Percentiles rank a stretch among this genome's conserved stretches.
Conservation (phyloP, 2,113 vertebrate species). For the Oryzias celebensis region DNA sequence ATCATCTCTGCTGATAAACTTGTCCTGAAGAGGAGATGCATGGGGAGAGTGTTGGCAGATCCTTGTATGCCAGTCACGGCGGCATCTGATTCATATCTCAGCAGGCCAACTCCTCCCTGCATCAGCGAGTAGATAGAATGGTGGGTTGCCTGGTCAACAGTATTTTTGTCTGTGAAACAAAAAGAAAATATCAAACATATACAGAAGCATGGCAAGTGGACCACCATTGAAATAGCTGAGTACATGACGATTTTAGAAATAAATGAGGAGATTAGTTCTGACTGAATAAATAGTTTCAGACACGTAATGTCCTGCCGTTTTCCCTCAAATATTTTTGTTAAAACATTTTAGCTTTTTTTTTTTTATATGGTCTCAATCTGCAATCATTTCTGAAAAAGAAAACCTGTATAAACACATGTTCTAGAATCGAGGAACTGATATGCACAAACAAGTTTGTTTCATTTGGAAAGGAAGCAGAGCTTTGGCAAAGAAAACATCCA, state of each 20-base stretch:
- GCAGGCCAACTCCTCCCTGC: constrained; percentile 18
- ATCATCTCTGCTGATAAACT: constrained; percentile 65
- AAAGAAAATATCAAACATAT: neutral
- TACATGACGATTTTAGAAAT: too few relatives aligned
- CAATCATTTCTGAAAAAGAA: too few relatives aligned
- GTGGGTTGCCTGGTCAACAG: constrained; percentile 48
- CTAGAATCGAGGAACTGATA: neutral
- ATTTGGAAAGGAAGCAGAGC: neutral
- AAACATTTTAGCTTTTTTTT: too few relatives aligned
- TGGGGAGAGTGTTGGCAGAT: constrained; percentile 20
- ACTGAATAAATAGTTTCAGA: too few relatives aligned
- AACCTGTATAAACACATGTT: neutral
- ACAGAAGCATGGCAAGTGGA: neutral
- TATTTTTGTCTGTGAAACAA: constrained; percentile 17
- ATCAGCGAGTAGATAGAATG: constrained; percentile 34
- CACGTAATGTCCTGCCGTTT: too few relatives aligned
- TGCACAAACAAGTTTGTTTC: neutral
- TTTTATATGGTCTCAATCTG: too few relatives aligned
- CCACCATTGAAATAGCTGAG: too few relatives aligned
- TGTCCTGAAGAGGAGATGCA: constrained; percentile 33
- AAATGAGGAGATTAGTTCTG: too few relatives aligned
- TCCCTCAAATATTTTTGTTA: too few relatives aligned
- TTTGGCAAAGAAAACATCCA: neutral
- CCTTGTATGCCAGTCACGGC: constrained; percentile 60
- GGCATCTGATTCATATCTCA: constrained; percentile 61